Percentiles rank a stretch among this genome's conserved stretches.
Evolutionary conservation across 2,797 vertebrate species (phyloP).

Genomic region (Oreochromis grahami): DNA sequence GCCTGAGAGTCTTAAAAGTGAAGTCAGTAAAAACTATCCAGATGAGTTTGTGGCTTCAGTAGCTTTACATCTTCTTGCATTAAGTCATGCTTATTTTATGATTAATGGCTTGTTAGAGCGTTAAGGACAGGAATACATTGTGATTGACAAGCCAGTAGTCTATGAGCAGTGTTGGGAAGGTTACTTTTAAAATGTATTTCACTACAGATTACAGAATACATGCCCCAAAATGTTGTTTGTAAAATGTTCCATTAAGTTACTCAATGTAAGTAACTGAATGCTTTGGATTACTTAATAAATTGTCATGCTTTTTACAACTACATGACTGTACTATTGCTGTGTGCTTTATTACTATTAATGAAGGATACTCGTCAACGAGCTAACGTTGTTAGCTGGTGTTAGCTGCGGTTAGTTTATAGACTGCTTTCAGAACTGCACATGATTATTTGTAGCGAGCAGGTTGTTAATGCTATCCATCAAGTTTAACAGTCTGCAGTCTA

Average conservation of each 20-base stretch:
- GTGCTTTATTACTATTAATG: neutral
- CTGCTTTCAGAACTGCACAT: neutral
- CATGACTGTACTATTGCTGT: neutral
- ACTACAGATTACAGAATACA: neutral
- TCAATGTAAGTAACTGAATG: neutral
- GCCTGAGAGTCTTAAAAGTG: neutral
- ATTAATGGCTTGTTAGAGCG: neutral
- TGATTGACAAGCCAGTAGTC: neutral
- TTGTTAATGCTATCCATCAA: neutral
- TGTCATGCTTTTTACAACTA: neutral
- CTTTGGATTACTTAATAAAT: neutral
- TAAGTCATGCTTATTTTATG: neutral
- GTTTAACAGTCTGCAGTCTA: neutral
- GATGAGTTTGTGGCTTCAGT: neutral
- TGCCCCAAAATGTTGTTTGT: accelerated
- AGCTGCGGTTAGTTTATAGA: neutral
- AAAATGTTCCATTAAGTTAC: neutral
- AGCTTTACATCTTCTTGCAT: neutral
- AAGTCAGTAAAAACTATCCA: neutral
- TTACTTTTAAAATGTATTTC: neutral
- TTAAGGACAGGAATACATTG: neutral
- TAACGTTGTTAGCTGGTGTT: neutral
- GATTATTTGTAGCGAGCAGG: neutral
- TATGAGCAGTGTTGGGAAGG: neutral
- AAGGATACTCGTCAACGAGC: neutral